A percentile compares a stretch with the other conserved stretches of the same genome.
phyloP scores from a whole-genome alignment of 2,113 vertebrate genomes.

The Cebidichthys violaceus region DNA sequence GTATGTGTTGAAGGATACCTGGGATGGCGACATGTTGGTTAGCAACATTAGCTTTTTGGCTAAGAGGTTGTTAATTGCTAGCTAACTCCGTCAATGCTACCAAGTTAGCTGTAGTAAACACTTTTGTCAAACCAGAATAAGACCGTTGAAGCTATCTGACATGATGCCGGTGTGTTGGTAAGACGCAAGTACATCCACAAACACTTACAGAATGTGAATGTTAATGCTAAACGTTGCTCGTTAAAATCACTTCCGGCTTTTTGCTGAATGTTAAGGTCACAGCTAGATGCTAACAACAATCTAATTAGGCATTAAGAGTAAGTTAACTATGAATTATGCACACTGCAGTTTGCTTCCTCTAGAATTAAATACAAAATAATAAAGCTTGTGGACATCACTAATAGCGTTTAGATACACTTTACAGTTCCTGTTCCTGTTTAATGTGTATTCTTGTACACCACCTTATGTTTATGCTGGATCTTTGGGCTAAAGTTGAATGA shows the following conservation, averaged over 20 bases:
- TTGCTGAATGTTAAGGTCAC: slow-evolving; percentile 23
- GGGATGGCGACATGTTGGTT: neutral
- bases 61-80: neutral
- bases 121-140: neutral
- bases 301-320: neutral
- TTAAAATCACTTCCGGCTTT: neutral
- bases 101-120: neutral
- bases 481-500: neutral
- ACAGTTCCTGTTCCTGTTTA: neutral
- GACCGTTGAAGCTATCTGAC: accelerated
- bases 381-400: neutral
- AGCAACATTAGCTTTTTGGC: slow-evolving; percentile 24
- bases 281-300: neutral
- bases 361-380: neutral
- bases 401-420: neutral
- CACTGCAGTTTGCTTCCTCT: neutral
- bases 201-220: accelerated
- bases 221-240: neutral
- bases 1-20: too few relatives aligned
- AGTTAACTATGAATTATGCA: neutral
- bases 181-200: neutral
- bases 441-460: neutral
- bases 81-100: neutral
- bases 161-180: accelerated
- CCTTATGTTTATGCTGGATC: neutral